Base-by-base conservation (phyloP, 2,888 invertebrate species). In the Ophioninae sp. region DNA sequence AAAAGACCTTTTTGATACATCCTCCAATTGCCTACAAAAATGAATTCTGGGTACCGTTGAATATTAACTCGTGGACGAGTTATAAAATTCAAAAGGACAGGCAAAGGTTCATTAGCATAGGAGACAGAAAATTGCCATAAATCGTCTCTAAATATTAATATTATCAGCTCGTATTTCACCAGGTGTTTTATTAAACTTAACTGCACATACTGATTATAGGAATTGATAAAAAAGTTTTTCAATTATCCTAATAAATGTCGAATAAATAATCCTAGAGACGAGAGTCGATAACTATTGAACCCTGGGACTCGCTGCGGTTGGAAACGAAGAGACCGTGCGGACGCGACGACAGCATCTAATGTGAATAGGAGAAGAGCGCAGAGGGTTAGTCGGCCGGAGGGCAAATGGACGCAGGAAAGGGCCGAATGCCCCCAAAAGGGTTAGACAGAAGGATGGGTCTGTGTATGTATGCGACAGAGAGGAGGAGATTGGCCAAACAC, bases 221-320 rank as follows among this genome's bases (percentile, higher is more conserved):
- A 30, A 30, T 30, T 30, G 30, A 30, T 2, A 3, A 30, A 30
- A 30, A 30, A 2, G 30, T 30, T 30, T 30, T 30, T 30, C 2
- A 30, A 30, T 30, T 2, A 30, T 30, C 30, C 30, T 30, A 30
- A 30, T 30, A 30, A 2, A 30, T 3, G 30, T 30, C 30, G 2
- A 30, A 30, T 30, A 30, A 30, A 30, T 30, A 30, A 30, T 30
- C 30, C 30, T 30, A 13, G 22, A 58, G 61, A 65, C 58, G 67
- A 90, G 90, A 91, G 91, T 92, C 92, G 91, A 92, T 92, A 91
- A 90, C 89, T 89, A 90, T 90, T 89, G 89, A 91, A 91, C 91
- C 90, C 89, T 82, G 30, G 89, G 59, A 65, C 59, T 88, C 88
- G 87, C 88, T 89, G 90, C 90, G 91, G 89, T 89, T 90, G 87